A percentile compares a stretch with the other conserved stretches of the same genome.
These are phyloP conservation scores for Macrotus californicus DNA, from an alignment of 2,113 vertebrate genomes.

Conservation along the genomic window DNA sequence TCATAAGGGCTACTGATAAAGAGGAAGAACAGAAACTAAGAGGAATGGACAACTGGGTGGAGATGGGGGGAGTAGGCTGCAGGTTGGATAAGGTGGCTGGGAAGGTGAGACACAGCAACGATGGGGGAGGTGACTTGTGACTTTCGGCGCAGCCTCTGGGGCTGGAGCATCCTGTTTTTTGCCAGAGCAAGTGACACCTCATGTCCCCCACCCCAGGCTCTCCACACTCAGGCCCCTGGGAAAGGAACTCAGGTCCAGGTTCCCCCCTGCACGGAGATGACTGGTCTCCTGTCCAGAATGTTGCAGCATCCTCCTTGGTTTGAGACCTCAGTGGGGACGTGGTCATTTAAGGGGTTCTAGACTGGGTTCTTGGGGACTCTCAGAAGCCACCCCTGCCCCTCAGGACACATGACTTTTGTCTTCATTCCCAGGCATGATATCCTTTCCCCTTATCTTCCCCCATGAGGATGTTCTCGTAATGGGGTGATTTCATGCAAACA, in stretches of 20 bases:
- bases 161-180: not conserved
- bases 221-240: not conserved
- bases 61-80: not conserved
- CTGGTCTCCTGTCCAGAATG: too few species aligned
- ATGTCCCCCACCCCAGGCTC: rapidly evolving
- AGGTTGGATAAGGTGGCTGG: not conserved
- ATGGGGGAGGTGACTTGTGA: not conserved
- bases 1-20: rapidly evolving
- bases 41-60: not conserved
- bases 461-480: not conserved
- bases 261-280: not conserved
- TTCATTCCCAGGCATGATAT: not conserved
- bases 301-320: too few species aligned
- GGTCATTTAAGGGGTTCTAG: not conserved
- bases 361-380: not conserved
- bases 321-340: not conserved
- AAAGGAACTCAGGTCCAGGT: too few species aligned
- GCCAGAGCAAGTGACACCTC: not conserved
- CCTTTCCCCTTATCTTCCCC: not conserved
- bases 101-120: not conserved
- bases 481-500: constrained; percentile 5
- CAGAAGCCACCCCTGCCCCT: not conserved
- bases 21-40: not conserved
- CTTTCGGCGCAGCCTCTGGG: not conserved
- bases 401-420: not conserved